Evolutionary conservation across 2,888 invertebrate genomes (phyloP).

Genomic region (Thymelicus acteon): DNA sequence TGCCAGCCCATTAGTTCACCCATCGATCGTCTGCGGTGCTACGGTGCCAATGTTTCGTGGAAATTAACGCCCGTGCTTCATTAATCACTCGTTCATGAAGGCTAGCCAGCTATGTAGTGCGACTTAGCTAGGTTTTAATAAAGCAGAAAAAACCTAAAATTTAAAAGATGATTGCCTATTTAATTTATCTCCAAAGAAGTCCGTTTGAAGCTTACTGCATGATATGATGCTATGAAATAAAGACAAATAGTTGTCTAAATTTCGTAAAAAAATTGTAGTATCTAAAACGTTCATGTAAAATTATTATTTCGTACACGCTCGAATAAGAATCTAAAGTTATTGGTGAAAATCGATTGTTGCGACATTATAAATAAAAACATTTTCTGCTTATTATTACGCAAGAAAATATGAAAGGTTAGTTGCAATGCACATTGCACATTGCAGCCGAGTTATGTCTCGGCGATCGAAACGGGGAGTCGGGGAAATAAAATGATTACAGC

Average conservation of each 20-base stretch:
- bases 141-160: no score
- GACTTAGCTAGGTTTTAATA: no score
- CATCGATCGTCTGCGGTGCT: neutral
- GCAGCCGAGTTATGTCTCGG: slow-evolving; percentile 9
- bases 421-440: slow-evolving; percentile 1
- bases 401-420: slow-evolving; percentile 18
- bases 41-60: neutral
- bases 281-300: no score
- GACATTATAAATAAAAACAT: neutral
- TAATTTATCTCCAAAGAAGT: no score
- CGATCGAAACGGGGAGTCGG: slow-evolving; percentile 28
- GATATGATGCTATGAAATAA: no score
- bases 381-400: neutral
- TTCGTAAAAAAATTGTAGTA: no score
- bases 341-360: neutral
- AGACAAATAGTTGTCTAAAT: no score
- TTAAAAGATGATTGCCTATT: no score
- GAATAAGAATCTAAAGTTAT: neutral
- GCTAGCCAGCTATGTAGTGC: no score
- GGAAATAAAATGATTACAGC: slow-evolving; percentile 44
- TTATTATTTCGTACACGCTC: no score
- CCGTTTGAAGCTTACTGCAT: no score
- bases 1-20: neutral
- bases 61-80: neutral
- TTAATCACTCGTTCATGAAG: neutral